Percentiles rank a stretch among this genome's conserved stretches.
These are phyloP conservation scores for Fratercula arctica DNA, from an alignment of 2,797 vertebrate genomes.

Conservation along the genomic window DNA sequence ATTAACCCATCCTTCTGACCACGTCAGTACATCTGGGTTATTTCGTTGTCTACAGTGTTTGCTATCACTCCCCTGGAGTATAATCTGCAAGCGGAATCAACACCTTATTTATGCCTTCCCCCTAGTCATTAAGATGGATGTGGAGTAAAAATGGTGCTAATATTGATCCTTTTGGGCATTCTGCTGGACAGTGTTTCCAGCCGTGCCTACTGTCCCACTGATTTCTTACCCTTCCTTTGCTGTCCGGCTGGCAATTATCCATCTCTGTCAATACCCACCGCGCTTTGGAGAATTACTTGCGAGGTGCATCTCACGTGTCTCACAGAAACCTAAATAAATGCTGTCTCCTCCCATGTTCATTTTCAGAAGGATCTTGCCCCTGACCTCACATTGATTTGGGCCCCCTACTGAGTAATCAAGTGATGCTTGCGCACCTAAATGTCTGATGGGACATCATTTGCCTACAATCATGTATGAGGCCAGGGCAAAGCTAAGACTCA, in stretches of 20 bases:
- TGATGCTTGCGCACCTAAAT: not conserved
- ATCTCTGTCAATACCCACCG: not conserved
- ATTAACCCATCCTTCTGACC: not conserved
- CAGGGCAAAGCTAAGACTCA: not conserved
- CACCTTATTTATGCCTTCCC: not conserved
- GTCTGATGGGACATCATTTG: not conserved
- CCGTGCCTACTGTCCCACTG: not conserved
- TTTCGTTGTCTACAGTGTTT: constrained; percentile 1
- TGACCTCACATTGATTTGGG: not conserved
- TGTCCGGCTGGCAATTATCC: not conserved
- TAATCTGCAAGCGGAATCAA: not conserved
- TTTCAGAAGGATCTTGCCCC: not conserved
- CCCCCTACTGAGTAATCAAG: not conserved
- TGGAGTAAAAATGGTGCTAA: not conserved
- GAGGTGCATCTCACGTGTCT: not conserved
- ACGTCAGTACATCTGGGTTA: not conserved
- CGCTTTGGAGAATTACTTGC: not conserved
- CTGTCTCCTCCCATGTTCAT: not conserved
- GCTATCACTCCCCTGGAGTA: not conserved
- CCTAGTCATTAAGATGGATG: not conserved
- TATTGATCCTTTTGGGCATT: not conserved
- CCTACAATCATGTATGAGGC: rapidly evolving
- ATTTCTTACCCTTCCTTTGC: not conserved
- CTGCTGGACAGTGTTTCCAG: not conserved
- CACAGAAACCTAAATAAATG: not conserved